Evolutionary conservation across 2,888 invertebrate genomes (phyloP), one percentile per base, ranked within the genome.

Genomic region (Agonum fuliginosum): DNA sequence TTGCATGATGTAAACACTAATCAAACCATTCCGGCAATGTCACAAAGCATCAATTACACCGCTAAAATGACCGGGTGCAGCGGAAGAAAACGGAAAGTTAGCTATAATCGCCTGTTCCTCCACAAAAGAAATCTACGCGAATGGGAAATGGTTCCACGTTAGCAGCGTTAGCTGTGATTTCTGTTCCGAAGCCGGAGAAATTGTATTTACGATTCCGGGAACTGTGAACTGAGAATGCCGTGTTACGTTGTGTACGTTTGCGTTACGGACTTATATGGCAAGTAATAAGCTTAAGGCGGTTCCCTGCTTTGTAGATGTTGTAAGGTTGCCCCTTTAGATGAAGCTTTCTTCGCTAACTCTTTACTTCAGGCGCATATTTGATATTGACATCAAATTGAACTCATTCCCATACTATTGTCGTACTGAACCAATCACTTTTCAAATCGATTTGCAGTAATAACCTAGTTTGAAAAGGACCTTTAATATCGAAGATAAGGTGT

Each of bases 81-180:
- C 58, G 58, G 58, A 62, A 62, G 58, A 62, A 62, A 62, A 62
- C 58, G 58, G 58, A 62, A 62, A 62, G 58, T 62, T 62, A 14
- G 54, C 54, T 54, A 54, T 27, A 54, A 48, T 48, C 48, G 24
- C 24, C 24, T 12, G 54, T 22, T 54, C 22, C 22, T 54, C 54
- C 10, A n/a, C 22, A 62, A 62, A 62, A 62, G 58, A 58, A 30
- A 58, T 19, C 17, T 17, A 27, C 30, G 17, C 58, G 17, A 62
- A 62, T 62, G 19, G 58, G 30, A 17, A 62, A 34, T 30, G 17
- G 12, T 27, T 19, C 8, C 17, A 8, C 27, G 10, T 1, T 20
- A 27, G 30, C 30, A 30, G 30, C 8, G 30, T 5, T 27, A 12
- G 4, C 27, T 62, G n/a, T n/a, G n/a, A n/a, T n/a, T n/a, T n/a